Conservation (phyloP, 2,113 vertebrate genomes). For the Archilochus colubris region DNA sequence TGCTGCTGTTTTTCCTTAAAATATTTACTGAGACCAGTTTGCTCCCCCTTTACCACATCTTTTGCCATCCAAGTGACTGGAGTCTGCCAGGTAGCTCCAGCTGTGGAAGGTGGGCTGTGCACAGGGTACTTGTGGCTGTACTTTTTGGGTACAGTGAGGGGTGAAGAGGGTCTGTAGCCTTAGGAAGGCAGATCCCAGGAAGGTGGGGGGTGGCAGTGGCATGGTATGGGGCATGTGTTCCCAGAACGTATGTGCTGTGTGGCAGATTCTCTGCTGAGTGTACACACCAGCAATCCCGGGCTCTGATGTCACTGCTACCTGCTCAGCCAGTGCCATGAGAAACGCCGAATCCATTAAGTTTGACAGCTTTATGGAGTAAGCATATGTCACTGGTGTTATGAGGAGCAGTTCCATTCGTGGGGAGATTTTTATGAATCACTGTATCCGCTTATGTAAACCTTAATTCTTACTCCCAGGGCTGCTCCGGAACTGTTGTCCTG, state of each 20-base stretch:
- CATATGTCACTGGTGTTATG: background rate
- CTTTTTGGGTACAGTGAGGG: fast-evolving
- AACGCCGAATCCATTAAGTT: background rate
- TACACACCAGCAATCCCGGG: background rate
- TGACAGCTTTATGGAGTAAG: slow-evolving; percentile 30
- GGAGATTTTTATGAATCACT: slow-evolving; percentile 49
- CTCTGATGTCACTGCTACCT: slow-evolving; percentile 38
- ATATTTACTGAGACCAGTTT: background rate
- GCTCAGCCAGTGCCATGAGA: background rate
- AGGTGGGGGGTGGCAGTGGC: no score
- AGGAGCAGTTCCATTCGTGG: slow-evolving; percentile 20
- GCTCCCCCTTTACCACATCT: background rate
- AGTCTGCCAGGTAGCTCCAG: background rate
- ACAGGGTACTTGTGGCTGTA: fast-evolving
- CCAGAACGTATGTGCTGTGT: fast-evolving
- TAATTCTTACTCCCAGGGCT: background rate
- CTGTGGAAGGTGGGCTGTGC: fast-evolving
- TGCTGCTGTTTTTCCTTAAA: background rate
- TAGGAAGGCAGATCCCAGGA: background rate
- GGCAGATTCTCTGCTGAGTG: background rate
- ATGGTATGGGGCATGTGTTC: background rate
- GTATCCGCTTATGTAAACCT: slow-evolving; percentile 32
- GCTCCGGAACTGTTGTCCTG: background rate
- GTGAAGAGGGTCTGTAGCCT: background rate
- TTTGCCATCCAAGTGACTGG: background rate